Percentiles rank a stretch among this genome's conserved stretches.
Conservation (phyloP, 2,113 vertebrate species). For the Boulengeromyrus knoepffleri region DNA sequence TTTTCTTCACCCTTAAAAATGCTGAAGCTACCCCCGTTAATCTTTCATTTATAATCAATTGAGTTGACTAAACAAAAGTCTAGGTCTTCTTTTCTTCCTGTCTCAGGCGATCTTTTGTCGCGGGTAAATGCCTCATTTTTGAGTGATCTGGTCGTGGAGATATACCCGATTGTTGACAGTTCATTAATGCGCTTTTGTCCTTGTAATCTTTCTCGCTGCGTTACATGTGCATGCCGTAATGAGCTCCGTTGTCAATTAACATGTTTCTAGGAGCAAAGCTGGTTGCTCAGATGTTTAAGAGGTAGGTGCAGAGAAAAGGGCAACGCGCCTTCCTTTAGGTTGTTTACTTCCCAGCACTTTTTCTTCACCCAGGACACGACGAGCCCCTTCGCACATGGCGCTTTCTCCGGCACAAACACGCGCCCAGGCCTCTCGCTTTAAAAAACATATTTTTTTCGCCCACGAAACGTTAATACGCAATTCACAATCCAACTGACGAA, state of each 20-base stretch:
- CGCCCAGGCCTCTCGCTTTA: conserved; percentile 7
- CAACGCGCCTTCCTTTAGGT: conserved; percentile 76
- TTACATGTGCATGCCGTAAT: conserved; percentile 87
- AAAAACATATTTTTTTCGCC: background rate
- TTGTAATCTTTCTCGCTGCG: conserved; percentile 78
- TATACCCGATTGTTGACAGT: conserved; percentile 92
- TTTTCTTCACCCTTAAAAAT: conserved; percentile 72
- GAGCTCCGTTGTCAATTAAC: conserved; percentile 93
- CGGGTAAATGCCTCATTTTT: conserved; percentile 87
- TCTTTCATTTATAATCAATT: conserved; percentile 99
- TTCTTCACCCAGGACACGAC: conserved; percentile 29
- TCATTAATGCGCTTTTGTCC: conserved; percentile 94
- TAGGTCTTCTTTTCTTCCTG: conserved; percentile 92
- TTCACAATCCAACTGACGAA: background rate
- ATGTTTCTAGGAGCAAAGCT: conserved; percentile 85
- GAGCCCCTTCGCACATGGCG: conserved; percentile 23
- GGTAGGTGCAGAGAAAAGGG: conserved; percentile 86
- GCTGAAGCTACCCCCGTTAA: conserved; percentile 91
- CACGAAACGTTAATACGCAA: background rate
- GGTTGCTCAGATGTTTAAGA: conserved; percentile 93
- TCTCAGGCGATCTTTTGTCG: conserved; percentile 94
- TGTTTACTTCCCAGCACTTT: conserved; percentile 58
- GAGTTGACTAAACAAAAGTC: conserved; percentile 96
- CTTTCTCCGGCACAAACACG: conserved; percentile 27
- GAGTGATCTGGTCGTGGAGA: conserved; percentile 84